These are phyloP conservation scores for Heliconius hortense DNA, from an alignment of 2,888 invertebrate genomes.

Conservation along the genomic window DNA sequence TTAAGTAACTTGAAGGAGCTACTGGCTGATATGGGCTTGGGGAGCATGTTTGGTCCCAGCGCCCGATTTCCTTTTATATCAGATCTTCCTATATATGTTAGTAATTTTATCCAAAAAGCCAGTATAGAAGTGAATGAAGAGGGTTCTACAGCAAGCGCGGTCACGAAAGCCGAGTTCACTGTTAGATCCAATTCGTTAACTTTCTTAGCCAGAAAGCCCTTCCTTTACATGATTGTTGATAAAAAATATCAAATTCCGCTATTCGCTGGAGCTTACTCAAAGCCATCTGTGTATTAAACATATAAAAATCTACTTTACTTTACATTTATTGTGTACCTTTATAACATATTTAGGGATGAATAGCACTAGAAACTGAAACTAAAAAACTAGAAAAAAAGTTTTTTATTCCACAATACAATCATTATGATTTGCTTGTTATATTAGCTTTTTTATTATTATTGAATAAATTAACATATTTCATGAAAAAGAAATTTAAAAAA, in stretches of 20 bases:
- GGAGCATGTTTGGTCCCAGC: conserved; percentile 53
- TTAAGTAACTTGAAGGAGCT: conserved; percentile 71
- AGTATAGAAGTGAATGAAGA: conserved; percentile 68
- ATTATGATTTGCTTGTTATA: not conserved
- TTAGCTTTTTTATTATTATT: no score
- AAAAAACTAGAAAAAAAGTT: not conserved
- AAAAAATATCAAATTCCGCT: conserved; percentile 56
- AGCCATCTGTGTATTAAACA: conserved; percentile 58
- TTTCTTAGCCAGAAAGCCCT: conserved; percentile 65
- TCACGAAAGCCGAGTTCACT: conserved; percentile 50
- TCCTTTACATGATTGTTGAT: conserved; percentile 72
- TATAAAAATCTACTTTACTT: conserved; percentile 7
- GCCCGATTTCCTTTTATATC: conserved; percentile 62
- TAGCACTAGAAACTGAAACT: not conserved
- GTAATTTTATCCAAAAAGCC: conserved; percentile 69
- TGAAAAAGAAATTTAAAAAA: no score
- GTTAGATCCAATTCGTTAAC: conserved; percentile 49
- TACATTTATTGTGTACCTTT: not conserved
- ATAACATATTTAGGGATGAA: not conserved
- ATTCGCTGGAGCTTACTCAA: conserved; percentile 69
- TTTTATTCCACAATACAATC: not conserved
- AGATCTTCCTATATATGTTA: conserved; percentile 53
- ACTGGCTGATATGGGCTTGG: conserved; percentile 67
- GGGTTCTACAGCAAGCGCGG: conserved; percentile 61
- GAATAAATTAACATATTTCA: no score